Evolutionary conservation across 2,888 invertebrate species (phyloP), one percentile per base, ranked within the genome.

Genomic region (Fabriciana adippe): DNA sequence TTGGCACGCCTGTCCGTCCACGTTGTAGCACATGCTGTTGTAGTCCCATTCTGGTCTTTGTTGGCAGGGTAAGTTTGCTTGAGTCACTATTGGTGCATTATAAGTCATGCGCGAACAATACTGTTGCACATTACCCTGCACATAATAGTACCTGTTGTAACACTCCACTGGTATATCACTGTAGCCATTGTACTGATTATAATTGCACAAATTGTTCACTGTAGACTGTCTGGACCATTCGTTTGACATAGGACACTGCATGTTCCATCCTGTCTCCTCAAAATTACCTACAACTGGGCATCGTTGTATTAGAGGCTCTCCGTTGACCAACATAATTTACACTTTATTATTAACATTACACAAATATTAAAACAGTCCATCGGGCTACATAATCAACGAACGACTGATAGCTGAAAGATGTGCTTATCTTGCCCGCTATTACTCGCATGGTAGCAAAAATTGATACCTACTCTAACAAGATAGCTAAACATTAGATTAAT

Each of bases 1-100:
- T 77, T 95, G 95, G 73, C 96, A 96, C 0, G 95, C 92, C 75
- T 94, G 94, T 0, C 94, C 93, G 70, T 93, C 94, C 74, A 95
- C 94, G 78, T 95, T 94, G 76, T 93, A 95, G 79, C 95, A 96
- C 90, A 91, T 92, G 79, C 93, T 93, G 59, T 90, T 93, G 79
- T 95, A 95, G 77, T 94, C 93, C 94, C 95, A 96, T 61, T 93
- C 90, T 53, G 80, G 83, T 18, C 72, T 78, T 71, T 88, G 87
- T 8, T 83, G 80, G 74, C 95, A 95, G 0, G 95, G 95, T 67
- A 93, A 73, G 54, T 84, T 81, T 13, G 77, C 73, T 31, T 82
- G 81, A 18, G 79, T 76, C 71, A 80, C 81, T 61, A 64, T 76
- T 50, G 67, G 65, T 55, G 68, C 65, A 13, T 68, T 55, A 51